A percentile compares a stretch with the other conserved stretches of the same genome.
Conservation (phyloP, 2,888 invertebrate species). For the Synanthedon tipuliformis region DNA sequence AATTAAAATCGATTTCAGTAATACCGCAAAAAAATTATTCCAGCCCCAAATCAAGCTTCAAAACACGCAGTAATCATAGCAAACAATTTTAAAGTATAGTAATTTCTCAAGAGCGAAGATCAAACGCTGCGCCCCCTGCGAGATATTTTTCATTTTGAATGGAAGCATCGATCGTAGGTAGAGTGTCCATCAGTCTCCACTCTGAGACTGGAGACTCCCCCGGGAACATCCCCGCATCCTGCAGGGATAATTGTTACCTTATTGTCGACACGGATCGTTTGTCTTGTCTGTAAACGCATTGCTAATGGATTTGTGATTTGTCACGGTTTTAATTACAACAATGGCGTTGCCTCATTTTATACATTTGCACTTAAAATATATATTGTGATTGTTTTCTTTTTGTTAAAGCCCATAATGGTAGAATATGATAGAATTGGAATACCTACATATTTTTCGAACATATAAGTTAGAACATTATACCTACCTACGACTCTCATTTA, state of each 20-base stretch:
- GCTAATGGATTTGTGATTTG: slow-evolving; percentile 54
- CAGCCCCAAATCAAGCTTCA: background rate
- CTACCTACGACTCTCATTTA: too few species aligned
- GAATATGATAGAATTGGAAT: too few species aligned
- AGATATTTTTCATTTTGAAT: slow-evolving; percentile 18
- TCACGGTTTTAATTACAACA: slow-evolving; percentile 33
- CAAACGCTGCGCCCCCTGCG: slow-evolving; percentile 7
- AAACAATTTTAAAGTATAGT: background rate
- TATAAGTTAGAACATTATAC: too few species aligned
- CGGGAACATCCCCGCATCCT: slow-evolving; percentile 7
- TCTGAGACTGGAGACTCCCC: slow-evolving; percentile 8
- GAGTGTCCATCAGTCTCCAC: slow-evolving; percentile 22
- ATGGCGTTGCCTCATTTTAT: slow-evolving; percentile 4
- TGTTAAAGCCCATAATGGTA: too few species aligned
- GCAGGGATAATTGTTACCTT: slow-evolving; percentile 46
- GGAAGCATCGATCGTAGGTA: slow-evolving; percentile 19
- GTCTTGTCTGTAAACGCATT: slow-evolving; percentile 34
- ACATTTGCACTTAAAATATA: background rate
- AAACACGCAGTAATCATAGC: background rate
- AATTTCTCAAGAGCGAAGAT: slow-evolving; percentile 2
- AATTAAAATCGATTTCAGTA: too few species aligned
- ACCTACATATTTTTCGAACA: too few species aligned
- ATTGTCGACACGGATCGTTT: slow-evolving; percentile 37
- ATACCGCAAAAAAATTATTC: too few species aligned
- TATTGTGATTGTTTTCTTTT: background rate